Evolutionary conservation across 2,888 invertebrate species (phyloP), one percentile per base, ranked within the genome.

Genomic region (Latrodectus elegans): DNA sequence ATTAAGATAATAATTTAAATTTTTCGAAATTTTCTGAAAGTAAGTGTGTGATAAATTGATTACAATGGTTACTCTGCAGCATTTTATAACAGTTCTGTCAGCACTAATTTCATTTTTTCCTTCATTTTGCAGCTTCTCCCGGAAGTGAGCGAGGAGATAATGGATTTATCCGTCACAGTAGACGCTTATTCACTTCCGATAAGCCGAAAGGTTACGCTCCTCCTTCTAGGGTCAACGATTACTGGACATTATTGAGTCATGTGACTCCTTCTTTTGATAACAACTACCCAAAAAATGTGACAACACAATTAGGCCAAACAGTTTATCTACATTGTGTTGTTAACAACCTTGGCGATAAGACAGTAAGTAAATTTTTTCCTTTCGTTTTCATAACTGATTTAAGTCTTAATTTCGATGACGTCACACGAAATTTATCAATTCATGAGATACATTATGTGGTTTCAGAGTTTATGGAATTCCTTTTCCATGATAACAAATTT

Each of bases 311-410:
- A 11, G 90, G 90, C 1, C 90, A 90, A 68, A 89, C 90, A 10
- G 90, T 89, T 4, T 90, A 90, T 77, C 76, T 90, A 70, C 90
- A 90, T 38, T 90, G 90, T 70, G 89, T 90, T 49, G 90, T 90
- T 26, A 89, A 90, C 74, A 89, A 90, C 38, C 84, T 90, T 9
- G 90, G 90, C 17, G 90, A 90, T 84, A 91, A 90, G 88, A 91
- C 91, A 74, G 91, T 91, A 73, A 90, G 90, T 80, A 68, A 26
- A n/a, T 8, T 10, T 17, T 38, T 38, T 38, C 4, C 22, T 38
- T 38, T 38, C 38, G 1, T 6, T 6, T 38, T 38, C 6, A 38
- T 38, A 38, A 38, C 38, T 38, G 6, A 38, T 38, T 38, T 38
- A 0, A 38, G 4, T 2, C 3, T 38, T 38, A 6, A 38, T 4